Evolutionary conservation across 2,113 vertebrate species (phyloP), one percentile per base, ranked within the genome.

Genomic region (Lota lota): DNA sequence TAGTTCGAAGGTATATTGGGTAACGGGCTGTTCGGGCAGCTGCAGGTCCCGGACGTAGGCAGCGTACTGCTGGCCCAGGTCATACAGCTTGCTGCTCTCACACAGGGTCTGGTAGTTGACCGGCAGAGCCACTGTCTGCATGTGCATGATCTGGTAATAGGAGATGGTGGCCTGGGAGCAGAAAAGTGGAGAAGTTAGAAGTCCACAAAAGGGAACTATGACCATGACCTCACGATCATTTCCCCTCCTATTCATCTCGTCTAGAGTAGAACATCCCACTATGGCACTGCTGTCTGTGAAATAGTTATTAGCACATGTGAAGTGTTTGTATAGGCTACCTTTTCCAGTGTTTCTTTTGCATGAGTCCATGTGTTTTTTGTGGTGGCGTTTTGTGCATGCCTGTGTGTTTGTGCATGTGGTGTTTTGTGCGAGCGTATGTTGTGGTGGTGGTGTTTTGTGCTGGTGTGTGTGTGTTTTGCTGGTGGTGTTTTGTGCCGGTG

Each of bases 141-240:
- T 94, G 91, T 99, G 96, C 97, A 99, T 97, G 63, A 91, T 90
- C 92, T 98, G 96, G 83, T 96, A 97, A 89, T 97, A 98, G 69
- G 97, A 95, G 86, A 99, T 95, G 6, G 96, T 99, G n/a, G 94
- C 96, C 97, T 99, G 70, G 0, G 59, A 24, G 24, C 21, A 59
- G 36, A 61, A 19, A 2, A 63, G 0, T 0, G 0, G 60, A 36
- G 69, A 70, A n/a, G 2, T 61, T 21, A 60, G 5, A 21, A 20
- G 57, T 17, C 4, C 4, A 33, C 28, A 33, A n/a, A 18, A 59
- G 58, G 21, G 58, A 61, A 22, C 20, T 5, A 47, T 47, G 28
- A 28, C 56, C 1, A n/a, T 20, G 7, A 7, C 17, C 56, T 20
- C 5, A 20, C 18, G 16, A 59, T 16, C 7, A 7, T 20, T 12